Conservation (phyloP, 2,797 vertebrate genomes). For the Cynodonichthys magdalenae region DNA sequence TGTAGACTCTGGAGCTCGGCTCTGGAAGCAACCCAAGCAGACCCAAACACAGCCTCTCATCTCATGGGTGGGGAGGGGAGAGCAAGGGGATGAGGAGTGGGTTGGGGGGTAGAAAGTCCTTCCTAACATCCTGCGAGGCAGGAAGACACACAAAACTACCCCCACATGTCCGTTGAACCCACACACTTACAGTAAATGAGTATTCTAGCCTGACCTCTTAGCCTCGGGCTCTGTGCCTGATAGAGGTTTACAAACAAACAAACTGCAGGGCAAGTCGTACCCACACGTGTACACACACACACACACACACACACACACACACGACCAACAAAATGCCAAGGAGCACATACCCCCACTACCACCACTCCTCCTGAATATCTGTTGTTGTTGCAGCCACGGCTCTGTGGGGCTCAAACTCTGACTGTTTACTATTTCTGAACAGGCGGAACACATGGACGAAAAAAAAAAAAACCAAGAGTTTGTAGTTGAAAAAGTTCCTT, state of each 20-base stretch:
- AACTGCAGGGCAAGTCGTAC: conserved; percentile 60
- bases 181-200: conserved; percentile 49
- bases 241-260: conserved; percentile 71
- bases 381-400: conserved; percentile 39
- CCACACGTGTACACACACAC: conserved; percentile 15
- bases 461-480: conserved; percentile 17
- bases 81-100: background rate
- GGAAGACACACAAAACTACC: conserved; percentile 43
- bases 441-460: conserved; percentile 26
- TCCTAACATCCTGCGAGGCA: conserved; percentile 46
- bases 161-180: conserved; percentile 42
- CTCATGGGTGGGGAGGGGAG: conserved; percentile 1
- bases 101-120: conserved; percentile 15
- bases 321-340: conserved; percentile 45
- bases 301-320: conserved; percentile 21
- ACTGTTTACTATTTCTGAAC: conserved; percentile 50
- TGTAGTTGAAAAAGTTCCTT: conserved; percentile 38
- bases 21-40: conserved; percentile 59
- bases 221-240: conserved; percentile 56
- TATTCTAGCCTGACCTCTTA: conserved; percentile 49
- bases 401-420: conserved; percentile 29
- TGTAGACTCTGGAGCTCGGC: conserved; percentile 37
- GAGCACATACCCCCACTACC: conserved; percentile 26
- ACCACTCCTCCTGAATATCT: conserved; percentile 47
- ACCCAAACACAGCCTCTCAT: conserved; percentile 49